These are phyloP conservation scores for Dipodomys merriami DNA, from an alignment of 2,113 vertebrate genomes.

Conservation along the genomic window DNA sequence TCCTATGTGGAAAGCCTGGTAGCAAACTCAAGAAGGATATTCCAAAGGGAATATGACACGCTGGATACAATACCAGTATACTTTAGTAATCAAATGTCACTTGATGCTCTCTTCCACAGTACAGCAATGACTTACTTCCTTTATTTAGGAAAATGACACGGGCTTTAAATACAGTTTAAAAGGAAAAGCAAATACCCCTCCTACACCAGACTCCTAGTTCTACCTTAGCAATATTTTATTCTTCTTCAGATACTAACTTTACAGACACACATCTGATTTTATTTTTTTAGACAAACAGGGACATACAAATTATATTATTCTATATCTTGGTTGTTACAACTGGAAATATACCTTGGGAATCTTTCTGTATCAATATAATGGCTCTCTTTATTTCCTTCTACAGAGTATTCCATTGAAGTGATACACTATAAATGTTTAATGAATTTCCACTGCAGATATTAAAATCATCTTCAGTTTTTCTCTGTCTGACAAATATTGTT, in stretches of 20 bases:
- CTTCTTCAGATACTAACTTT: neutral
- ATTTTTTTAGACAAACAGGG: neutral
- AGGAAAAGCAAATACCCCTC: neutral
- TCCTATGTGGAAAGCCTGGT: neutral
- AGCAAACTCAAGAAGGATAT: neutral
- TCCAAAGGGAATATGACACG: neutral
- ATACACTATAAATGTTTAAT: neutral
- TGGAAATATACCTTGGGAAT: neutral
- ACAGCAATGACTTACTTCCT: neutral
- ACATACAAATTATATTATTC: neutral
- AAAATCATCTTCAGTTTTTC: neutral
- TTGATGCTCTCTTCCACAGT: neutral
- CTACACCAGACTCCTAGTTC: neutral
- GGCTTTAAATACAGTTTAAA: neutral
- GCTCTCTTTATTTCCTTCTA: neutral
- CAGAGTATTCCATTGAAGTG: neutral
- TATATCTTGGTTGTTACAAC: neutral
- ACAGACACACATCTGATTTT: neutral
- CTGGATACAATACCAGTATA: neutral
- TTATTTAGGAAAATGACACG: neutral
- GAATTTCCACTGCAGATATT: neutral
- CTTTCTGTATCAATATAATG: neutral
- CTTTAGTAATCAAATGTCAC: neutral
- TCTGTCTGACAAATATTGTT: neutral
- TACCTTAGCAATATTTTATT: neutral